A percentile compares a stretch with the other conserved stretches of the same genome.
Conservation (phyloP, 1,140 invertebrate species). For the Cylas formicarius region DNA sequence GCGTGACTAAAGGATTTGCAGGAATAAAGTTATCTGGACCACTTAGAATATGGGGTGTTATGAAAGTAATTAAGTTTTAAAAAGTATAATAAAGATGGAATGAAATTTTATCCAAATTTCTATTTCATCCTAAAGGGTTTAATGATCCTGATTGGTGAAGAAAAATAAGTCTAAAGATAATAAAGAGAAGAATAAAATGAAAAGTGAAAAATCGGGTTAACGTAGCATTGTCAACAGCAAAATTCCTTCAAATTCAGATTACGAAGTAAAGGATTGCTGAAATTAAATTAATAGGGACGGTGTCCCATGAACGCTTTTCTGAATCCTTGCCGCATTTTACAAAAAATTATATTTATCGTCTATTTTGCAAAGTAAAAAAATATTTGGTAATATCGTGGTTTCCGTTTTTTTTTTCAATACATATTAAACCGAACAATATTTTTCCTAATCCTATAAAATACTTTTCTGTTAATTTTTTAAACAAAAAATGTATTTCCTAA, state of each 20-base stretch:
- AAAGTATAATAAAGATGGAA: slow-evolving; percentile 54
- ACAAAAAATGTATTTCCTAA: too few relatives aligned
- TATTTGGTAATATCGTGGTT: too few relatives aligned
- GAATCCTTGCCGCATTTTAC: too few relatives aligned
- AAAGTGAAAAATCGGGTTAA: slow-evolving; percentile 65
- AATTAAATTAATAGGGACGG: slow-evolving; percentile 65
- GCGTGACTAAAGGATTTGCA: slow-evolving; percentile 62
- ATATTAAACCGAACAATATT: too few relatives aligned
- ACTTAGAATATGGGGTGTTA: slow-evolving; percentile 51
- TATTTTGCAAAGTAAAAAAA: too few relatives aligned
- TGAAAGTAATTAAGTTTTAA: slow-evolving; percentile 48
- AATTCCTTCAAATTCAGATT: slow-evolving; percentile 59
- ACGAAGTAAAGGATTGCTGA: slow-evolving; percentile 60
- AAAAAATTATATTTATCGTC: too few relatives aligned
- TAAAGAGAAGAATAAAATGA: slow-evolving; percentile 62
- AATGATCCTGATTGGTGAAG: slow-evolving; percentile 54
- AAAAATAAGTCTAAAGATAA: slow-evolving; percentile 55
- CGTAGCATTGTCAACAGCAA: slow-evolving; percentile 60
- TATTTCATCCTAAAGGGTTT: slow-evolving; percentile 51
- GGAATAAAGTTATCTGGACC: slow-evolving; percentile 63
- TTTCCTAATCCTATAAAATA: too few relatives aligned
- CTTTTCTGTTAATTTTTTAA: too few relatives aligned
- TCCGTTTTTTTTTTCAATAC: too few relatives aligned
- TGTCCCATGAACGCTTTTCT: too few relatives aligned
- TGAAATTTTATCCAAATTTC: slow-evolving; percentile 54